A percentile compares a stretch with the other conserved stretches of the same genome.
Evolutionary conservation across 2,888 invertebrate genomes (phyloP).

Genomic region (Julus scanicus): DNA sequence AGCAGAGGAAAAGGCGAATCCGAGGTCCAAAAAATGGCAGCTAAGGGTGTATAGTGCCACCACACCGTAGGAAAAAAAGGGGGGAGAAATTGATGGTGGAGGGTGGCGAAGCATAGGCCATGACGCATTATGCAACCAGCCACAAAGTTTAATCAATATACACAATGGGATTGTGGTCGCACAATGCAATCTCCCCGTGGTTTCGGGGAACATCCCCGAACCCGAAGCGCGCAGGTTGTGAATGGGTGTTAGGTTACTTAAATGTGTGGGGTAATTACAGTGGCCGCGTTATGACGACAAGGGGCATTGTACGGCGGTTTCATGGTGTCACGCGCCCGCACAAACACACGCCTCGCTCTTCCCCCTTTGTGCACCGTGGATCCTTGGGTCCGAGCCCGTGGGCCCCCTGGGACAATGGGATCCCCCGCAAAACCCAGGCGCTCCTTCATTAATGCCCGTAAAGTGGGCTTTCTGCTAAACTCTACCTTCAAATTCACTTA

Average conservation of each 20-base stretch:
- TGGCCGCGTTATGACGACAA: not conserved
- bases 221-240: not conserved
- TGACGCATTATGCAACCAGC: constrained; percentile 29
- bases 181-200: not conserved
- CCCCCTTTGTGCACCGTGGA: not conserved
- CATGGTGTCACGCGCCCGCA: constrained; percentile 35
- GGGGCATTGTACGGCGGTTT: constrained; percentile 30
- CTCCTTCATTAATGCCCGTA: constrained; percentile 31
- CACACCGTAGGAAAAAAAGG: not conserved
- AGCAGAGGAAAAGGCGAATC: not conserved
- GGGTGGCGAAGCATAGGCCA: constrained; percentile 12
- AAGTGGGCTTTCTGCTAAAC: constrained; percentile 34
- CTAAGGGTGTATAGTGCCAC: not conserved
- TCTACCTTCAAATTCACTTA: constrained; percentile 38
- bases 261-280: constrained; percentile 35
- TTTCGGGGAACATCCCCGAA: not conserved
- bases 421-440: constrained; percentile 22
- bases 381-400: not conserved
- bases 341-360: constrained; percentile 9
- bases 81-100: not conserved
- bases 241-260: constrained; percentile 39
- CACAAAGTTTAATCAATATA: constrained; percentile 26
- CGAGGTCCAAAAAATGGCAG: constrained; percentile 23
- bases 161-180: not conserved
- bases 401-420: constrained; percentile 3